Evolutionary conservation across 2,888 invertebrate genomes (phyloP).

Genomic region (Lasioglossum oenotherae): DNA sequence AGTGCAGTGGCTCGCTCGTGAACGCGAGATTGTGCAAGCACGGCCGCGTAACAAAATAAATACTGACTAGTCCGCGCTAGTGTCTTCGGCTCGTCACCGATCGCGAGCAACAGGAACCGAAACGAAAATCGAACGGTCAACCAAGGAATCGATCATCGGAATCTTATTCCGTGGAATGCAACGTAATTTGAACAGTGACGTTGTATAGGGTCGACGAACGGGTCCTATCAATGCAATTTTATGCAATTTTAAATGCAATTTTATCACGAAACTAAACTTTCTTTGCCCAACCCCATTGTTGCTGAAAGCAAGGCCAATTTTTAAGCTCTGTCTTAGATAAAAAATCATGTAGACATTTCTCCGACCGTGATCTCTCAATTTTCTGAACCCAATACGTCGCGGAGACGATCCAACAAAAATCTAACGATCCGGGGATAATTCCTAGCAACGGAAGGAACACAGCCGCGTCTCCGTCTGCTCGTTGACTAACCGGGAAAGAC

Average conservation of each 20-base stretch:
- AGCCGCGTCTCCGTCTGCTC: constrained; percentile 26
- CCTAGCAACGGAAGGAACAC: not conserved
- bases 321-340: not conserved
- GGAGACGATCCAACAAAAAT: constrained; percentile 10
- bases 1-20: not conserved
- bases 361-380: not conserved
- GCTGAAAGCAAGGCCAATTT: not conserved
- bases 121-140: not conserved
- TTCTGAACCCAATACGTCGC: not conserved
- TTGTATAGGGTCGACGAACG: not conserved
- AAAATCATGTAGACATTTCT: not conserved
- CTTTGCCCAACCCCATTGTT: not conserved
- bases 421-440: constrained; percentile 7
- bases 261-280: not conserved
- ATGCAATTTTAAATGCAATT: not conserved
- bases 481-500: constrained; percentile 45
- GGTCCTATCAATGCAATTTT: not conserved
- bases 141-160: not conserved
- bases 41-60: constrained; percentile 75
- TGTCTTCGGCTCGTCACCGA: constrained; percentile 57
- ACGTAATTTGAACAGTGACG: constrained; percentile 8
- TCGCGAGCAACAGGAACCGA: constrained; percentile 48
- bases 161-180: constrained; percentile 37
- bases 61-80: constrained; percentile 79
- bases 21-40: constrained; percentile 65